These are phyloP conservation scores for Neogobius melanostomus DNA, from an alignment of 2,113 vertebrate species.

Conservation along the genomic window DNA sequence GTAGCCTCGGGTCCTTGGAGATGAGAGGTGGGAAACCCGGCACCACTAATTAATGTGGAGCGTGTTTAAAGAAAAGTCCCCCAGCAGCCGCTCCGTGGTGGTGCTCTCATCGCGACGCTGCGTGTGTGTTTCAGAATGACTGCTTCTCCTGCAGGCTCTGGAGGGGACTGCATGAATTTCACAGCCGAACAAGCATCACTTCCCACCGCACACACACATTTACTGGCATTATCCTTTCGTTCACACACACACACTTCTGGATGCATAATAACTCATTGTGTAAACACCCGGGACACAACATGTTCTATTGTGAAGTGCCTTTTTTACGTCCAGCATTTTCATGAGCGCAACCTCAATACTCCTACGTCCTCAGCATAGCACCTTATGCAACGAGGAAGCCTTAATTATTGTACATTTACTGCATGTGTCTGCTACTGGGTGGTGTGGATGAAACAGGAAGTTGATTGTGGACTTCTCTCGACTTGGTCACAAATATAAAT, in stretches of 20 bases:
- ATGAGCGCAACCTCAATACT: conserved; percentile 14
- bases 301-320: not conserved
- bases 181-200: conserved; percentile 57
- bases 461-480: not conserved
- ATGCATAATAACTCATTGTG: not conserved
- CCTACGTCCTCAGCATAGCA: conserved; percentile 1
- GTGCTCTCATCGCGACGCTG: not conserved
- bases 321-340: not conserved
- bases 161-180: conserved; percentile 65
- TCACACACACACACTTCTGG: conserved; percentile 10
- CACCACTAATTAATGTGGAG: conserved; percentile 65
- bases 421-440: not conserved
- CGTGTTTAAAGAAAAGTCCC: conserved; percentile 43
- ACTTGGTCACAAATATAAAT: too few species aligned
- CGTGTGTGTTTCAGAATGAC: conserved; percentile 52
- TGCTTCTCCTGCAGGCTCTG: conserved; percentile 55
- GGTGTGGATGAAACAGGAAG: conserved; percentile 1
- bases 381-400: conserved; percentile 8
- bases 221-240: conserved; percentile 1
- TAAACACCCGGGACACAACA: conserved; percentile 6
- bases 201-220: conserved; percentile 22
- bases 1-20: conserved; percentile 25
- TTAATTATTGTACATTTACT: not conserved
- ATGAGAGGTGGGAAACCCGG: conserved; percentile 37
- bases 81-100: conserved; percentile 21